Base-by-base conservation (phyloP, 2,113 vertebrate species). In the Calidris pugnax region DNA sequence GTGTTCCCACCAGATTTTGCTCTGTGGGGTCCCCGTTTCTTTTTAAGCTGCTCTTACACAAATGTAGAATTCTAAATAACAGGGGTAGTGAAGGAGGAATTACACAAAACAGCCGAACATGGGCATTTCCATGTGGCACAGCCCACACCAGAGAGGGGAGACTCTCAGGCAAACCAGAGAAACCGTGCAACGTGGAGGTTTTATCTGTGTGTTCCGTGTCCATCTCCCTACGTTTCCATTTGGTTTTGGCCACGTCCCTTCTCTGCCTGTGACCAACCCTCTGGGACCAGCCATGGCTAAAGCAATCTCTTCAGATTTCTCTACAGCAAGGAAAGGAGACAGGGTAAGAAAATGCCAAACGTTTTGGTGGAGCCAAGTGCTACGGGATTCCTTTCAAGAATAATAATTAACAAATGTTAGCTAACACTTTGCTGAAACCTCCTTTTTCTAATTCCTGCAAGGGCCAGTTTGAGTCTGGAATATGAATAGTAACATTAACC, bases 401-500 rank as follows among this genome's bases (percentile, higher is more conserved):
- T 80, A 93, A 86, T 87, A 35, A 92, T 87, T 92, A 92, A 89
- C 69, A 81, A 74, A 78, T 45, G 56, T 33, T 92, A 85, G 48
- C 66, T 79, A 64, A 57, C 30, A 33, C 27, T 77, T 62, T 35
- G 33, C 80, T 84, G 64, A 95, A 95, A 78, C 7, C 23, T 81
- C 47, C 37, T 81, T 92, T 71, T 84, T 59, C 69, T 78, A 92
- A 51, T 87, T 93, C 76, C 78, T 57, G 26, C 51, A 56, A 89
- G 69, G 69, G 71, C 43, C 43, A 68, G 80, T 35, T 68, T 87
- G 66, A 89, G 64, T 11, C 69, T 87, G 56, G 77, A 91, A 89
- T 95, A 95, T 59, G 81, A 95, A 84, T 9, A 90, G 68, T 14
- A 72, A 20, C 60, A 89, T 81, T 91, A 95, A 90, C 84, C 23